Evolutionary conservation across 2,888 invertebrate genomes (phyloP).

Genomic region (Polietes domitor): DNA sequence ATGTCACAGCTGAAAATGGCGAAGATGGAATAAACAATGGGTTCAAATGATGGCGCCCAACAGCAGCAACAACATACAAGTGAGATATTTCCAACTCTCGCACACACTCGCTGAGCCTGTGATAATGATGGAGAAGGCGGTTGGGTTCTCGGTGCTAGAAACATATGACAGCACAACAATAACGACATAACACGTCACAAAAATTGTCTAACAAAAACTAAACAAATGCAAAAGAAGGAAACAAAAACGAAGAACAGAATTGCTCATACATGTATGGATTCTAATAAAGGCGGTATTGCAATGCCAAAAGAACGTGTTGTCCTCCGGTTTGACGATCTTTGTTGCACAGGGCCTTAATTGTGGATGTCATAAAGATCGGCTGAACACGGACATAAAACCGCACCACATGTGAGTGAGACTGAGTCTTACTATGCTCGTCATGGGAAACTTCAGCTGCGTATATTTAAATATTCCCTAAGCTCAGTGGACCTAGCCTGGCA

Average conservation of each 20-base stretch:
- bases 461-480: no score
- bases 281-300: background rate
- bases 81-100: slow-evolving; percentile 37
- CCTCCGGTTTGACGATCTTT: no score
- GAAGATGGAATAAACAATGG: slow-evolving; percentile 30
- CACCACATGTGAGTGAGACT: no score
- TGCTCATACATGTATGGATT: background rate
- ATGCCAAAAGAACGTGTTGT: no score
- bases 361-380: background rate
- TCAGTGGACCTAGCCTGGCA: no score
- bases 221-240: slow-evolving; percentile 1
- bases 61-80: slow-evolving; percentile 27
- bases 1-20: background rate
- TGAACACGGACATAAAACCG: no score
- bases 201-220: slow-evolving; percentile 31
- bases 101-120: background rate
- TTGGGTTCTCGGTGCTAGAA: background rate
- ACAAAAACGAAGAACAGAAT: background rate
- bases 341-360: background rate
- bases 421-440: no score
- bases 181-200: slow-evolving; percentile 40
- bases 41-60: slow-evolving; percentile 35
- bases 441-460: no score
- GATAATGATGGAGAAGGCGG: background rate
- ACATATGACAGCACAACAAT: slow-evolving; percentile 56